phyloP scores from a whole-genome alignment of 1,140 invertebrate species.

The Contarinia nasturtii region DNA sequence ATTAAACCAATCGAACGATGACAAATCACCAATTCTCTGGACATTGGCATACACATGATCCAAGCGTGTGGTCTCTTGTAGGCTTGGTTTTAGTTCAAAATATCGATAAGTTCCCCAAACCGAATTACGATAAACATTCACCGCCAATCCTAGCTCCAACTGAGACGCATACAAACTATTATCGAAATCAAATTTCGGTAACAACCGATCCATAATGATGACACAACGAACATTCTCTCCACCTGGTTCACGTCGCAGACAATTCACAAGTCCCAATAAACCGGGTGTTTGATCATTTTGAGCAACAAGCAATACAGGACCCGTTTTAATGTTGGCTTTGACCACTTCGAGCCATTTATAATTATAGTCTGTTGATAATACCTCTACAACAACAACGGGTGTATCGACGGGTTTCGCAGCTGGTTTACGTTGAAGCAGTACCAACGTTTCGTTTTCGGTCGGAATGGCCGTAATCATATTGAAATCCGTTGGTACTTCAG shows the following conservation, averaged over 20 bases:
- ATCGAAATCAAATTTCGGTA: slow-evolving; percentile 7
- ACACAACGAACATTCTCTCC: slow-evolving; percentile 10
- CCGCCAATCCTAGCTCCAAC: slow-evolving; percentile 27
- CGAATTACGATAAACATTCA: slow-evolving; percentile 12
- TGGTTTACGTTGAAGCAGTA: slow-evolving; percentile 26
- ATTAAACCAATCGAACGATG: slow-evolving; percentile 65
- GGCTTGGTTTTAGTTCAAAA: slow-evolving; percentile 9
- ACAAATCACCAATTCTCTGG: slow-evolving; percentile 61
- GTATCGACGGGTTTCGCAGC: slow-evolving; percentile 12
- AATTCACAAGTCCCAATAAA: slow-evolving; percentile 33
- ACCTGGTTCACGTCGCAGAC: slow-evolving; percentile 17
- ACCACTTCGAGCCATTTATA: slow-evolving; percentile 11
- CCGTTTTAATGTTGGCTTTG: slow-evolving; percentile 10
- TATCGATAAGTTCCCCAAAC: slow-evolving; percentile 28
- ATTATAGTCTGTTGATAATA: slow-evolving; percentile 5
- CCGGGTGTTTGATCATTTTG: slow-evolving; percentile 25
- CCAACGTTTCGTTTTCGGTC: slow-evolving; percentile 11
- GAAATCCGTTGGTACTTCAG: slow-evolving; percentile 10
- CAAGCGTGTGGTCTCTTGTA: slow-evolving; percentile 15
- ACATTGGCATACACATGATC: slow-evolving; percentile 63
- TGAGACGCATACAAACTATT: slow-evolving; percentile 9
- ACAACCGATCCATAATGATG: slow-evolving; percentile 8
- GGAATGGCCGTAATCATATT: slow-evolving; percentile 15
- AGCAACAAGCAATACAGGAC: slow-evolving; percentile 6
- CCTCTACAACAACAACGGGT: slow-evolving; percentile 6